phyloP scores from a whole-genome alignment of 2,797 vertebrate genomes.

The Sebastes hubbsi region DNA sequence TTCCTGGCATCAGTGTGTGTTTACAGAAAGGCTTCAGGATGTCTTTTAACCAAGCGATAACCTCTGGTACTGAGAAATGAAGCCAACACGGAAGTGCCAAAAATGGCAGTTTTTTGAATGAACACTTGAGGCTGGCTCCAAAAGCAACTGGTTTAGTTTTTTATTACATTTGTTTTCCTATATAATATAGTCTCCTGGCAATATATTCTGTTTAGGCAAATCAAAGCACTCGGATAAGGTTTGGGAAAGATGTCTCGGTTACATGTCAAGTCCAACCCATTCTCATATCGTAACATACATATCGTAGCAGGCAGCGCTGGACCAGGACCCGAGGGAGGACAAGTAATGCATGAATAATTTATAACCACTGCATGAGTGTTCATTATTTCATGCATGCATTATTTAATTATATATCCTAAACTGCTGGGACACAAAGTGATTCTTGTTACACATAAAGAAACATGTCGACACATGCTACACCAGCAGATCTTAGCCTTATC shows the following conservation, averaged over 20 bases:
- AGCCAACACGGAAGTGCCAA: background rate
- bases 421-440: background rate
- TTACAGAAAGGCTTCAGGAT: background rate
- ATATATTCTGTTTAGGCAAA: background rate
- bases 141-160: background rate
- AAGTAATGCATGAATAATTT: background rate
- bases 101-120: background rate
- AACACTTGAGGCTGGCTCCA: background rate
- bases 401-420: background rate
- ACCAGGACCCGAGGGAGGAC: background rate
- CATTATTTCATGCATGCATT: background rate
- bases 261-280: background rate
- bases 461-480: background rate
- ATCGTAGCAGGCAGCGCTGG: background rate
- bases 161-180: background rate
- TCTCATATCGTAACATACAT: background rate
- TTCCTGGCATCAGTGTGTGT: background rate
- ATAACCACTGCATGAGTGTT: background rate
- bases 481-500: background rate
- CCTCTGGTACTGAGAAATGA: background rate
- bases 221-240: background rate
- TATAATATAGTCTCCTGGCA: background rate
- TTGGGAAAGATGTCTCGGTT: background rate
- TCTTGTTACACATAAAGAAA: background rate
- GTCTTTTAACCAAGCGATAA: background rate